Percentiles rank a stretch among this genome's conserved stretches.
These are phyloP conservation scores for Phylloscopus whistleri DNA, from an alignment of 2,113 vertebrate genomes.

Conservation along the genomic window DNA sequence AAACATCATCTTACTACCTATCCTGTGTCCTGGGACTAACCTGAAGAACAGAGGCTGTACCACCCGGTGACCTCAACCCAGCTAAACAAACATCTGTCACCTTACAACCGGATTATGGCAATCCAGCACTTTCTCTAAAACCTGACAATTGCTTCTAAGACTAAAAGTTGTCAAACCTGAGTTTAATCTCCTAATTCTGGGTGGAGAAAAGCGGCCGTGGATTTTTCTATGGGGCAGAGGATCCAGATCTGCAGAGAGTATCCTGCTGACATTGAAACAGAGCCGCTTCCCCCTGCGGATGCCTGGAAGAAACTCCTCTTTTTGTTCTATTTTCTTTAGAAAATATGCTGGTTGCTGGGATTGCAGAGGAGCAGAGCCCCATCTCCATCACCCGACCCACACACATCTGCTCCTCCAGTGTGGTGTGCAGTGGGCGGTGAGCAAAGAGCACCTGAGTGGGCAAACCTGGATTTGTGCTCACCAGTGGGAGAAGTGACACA, in stretches of 20 bases:
- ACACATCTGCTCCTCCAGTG: background rate
- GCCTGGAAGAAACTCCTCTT: background rate
- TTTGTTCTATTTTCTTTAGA: background rate
- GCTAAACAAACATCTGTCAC: background rate
- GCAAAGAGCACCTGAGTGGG: background rate
- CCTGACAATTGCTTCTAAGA: background rate
- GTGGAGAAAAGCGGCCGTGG: background rate
- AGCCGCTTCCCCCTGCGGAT: fast-evolving
- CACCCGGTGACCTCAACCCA: background rate
- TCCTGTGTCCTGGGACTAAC: background rate
- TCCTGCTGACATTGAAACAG: background rate
- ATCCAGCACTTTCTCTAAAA: background rate
- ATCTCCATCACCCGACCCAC: background rate
- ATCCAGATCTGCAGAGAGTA: background rate
- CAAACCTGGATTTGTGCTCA: background rate
- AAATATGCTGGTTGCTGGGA: background rate
- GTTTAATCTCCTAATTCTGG: background rate
- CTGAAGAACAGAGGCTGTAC: background rate
- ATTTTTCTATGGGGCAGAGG: background rate
- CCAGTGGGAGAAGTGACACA: background rate
- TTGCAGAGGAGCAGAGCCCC: background rate
- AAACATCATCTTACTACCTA: background rate
- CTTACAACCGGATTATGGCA: background rate
- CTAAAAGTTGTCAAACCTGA: background rate
- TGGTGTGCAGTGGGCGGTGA: background rate